These are phyloP conservation scores for Megastigmus dorsalis DNA, from an alignment of 2,888 invertebrate genomes.

Conservation along the genomic window DNA sequence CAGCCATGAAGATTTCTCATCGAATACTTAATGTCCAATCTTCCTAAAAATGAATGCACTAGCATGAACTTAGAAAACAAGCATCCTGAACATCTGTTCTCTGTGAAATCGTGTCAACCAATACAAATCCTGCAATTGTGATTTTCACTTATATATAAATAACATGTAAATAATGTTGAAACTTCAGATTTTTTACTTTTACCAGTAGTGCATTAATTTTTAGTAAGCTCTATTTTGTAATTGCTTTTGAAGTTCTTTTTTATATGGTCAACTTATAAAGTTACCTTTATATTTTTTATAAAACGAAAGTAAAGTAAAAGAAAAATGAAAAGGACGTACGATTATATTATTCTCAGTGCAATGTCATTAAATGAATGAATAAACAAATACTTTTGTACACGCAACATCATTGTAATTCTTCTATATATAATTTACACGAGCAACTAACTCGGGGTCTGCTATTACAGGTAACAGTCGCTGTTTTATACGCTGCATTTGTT, in stretches of 20 bases:
- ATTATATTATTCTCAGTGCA: constrained; percentile 13
- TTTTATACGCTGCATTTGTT: constrained; percentile 23
- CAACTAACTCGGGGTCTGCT: constrained; percentile 59
- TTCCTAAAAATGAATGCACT: constrained; percentile 41
- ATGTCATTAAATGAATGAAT: constrained; percentile 41
- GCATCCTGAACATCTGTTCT: neutral
- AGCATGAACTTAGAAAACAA: neutral
- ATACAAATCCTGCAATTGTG: neutral
- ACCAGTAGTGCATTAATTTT: constrained; percentile 32
- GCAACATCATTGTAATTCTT: constrained; percentile 71
- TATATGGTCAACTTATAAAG: neutral
- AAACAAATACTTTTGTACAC: constrained; percentile 64
- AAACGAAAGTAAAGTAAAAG: neutral
- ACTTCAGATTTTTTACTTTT: neutral
- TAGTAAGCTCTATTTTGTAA: neutral
- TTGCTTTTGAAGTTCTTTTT: constrained; percentile 22
- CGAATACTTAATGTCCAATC: neutral
- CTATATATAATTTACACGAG: constrained; percentile 72
- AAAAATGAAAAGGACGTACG: neutral
- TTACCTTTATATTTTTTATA: neutral
- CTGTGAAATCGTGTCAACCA: neutral
- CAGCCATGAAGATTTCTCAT: constrained; percentile 71
- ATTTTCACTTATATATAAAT: constrained; percentile 2
- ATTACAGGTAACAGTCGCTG: constrained; percentile 57
- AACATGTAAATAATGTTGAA: constrained; percentile 27